phyloP scores from a whole-genome alignment of 2,797 vertebrate genomes.

The Sebastes glaucus region DNA sequence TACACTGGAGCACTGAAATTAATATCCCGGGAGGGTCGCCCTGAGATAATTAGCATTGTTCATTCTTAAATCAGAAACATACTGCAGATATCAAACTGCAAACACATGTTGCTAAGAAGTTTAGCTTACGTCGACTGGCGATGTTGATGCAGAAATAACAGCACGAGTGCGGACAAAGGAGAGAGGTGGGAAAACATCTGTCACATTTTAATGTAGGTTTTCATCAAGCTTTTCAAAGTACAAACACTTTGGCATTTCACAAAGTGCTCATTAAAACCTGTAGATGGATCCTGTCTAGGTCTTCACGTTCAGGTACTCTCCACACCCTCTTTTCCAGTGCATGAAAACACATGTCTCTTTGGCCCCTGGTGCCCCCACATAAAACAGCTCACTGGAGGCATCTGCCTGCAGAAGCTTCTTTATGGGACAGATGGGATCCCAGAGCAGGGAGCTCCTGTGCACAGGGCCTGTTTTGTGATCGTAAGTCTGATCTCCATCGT shows the following conservation, averaged over 20 bases:
- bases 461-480: conserved; percentile 48
- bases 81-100: conserved; percentile 33
- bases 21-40: conserved; percentile 41
- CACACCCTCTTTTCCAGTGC: conserved; percentile 42
- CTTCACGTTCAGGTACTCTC: conserved; percentile 50
- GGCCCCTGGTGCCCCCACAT: conserved; percentile 33
- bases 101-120: conserved; percentile 53
- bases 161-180: not conserved
- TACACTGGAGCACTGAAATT: conserved; percentile 44
- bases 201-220: conserved; percentile 15
- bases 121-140: conserved; percentile 19
- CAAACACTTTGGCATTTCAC: conserved; percentile 30
- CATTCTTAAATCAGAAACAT: conserved; percentile 58
- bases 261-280: conserved; percentile 51
- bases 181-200: not conserved
- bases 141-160: not conserved
- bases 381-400: conserved; percentile 38
- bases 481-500: conserved; percentile 53
- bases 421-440: conserved; percentile 66
- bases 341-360: conserved; percentile 66
- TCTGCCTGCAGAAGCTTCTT: conserved; percentile 66
- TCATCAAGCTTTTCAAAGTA: conserved; percentile 19
- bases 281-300: conserved; percentile 22
- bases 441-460: conserved; percentile 48
- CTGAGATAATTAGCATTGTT: conserved; percentile 38